These are phyloP conservation scores for Aphrophora alni DNA, from an alignment of 2,888 invertebrate genomes.

Conservation along the genomic window DNA sequence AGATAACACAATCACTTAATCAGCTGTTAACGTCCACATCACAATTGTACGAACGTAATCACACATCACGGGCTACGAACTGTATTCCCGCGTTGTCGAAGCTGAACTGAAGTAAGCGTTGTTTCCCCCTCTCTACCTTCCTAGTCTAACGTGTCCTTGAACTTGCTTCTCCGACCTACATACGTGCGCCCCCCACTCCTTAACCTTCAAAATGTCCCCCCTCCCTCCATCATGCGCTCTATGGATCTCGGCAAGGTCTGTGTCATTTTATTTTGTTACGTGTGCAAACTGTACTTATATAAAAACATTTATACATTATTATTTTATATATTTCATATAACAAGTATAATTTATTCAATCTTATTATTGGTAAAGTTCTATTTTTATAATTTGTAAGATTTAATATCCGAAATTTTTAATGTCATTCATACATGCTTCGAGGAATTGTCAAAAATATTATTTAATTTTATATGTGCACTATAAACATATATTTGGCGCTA, in stretches of 20 bases:
- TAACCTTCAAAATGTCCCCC: not conserved
- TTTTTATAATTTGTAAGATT: no score
- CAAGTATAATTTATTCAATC: no score
- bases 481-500: no score
- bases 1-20: constrained; percentile 8
- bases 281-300: no score
- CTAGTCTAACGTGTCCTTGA: constrained; percentile 49
- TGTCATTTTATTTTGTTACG: not conserved
- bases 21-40: constrained; percentile 33
- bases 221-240: constrained; percentile 13
- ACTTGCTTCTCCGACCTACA: constrained; percentile 57
- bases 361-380: no score
- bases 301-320: no score
- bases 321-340: no score
- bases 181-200: constrained; percentile 47
- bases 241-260: constrained; percentile 20
- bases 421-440: no score
- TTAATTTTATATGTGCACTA: no score
- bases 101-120: constrained; percentile 32
- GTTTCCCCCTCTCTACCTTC: constrained; percentile 55
- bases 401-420: no score
- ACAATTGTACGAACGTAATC: constrained; percentile 17
- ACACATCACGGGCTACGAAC: constrained; percentile 25
- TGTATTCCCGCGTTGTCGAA: constrained; percentile 27
- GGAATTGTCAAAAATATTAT: no score